Evolutionary conservation across 2,888 invertebrate species (phyloP).

Genomic region (Dasysyrphus tricinctus): DNA sequence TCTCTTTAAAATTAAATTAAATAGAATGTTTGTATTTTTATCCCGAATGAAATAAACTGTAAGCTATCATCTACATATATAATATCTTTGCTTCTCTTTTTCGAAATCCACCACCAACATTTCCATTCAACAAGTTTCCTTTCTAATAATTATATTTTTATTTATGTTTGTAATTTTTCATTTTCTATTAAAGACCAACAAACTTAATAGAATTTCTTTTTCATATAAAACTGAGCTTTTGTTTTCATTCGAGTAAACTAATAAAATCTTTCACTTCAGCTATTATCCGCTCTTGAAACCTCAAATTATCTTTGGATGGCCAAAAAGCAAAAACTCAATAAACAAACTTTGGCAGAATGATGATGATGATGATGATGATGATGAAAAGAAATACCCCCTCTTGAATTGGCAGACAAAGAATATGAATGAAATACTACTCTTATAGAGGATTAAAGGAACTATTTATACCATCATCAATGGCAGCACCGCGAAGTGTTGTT

Average conservation of each 20-base stretch:
- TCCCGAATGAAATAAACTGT: background rate
- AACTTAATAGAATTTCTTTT: no score
- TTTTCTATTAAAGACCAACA: background rate
- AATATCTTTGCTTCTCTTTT: no score
- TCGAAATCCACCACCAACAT: background rate
- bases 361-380: background rate
- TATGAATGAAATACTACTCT: background rate
- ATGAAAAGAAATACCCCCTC: background rate
- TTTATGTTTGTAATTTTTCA: no score
- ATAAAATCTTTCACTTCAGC: conserved; percentile 3
- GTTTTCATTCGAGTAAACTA: conserved; percentile 35
- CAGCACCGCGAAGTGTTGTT: background rate
- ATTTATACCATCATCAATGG: background rate
- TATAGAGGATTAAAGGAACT: background rate
- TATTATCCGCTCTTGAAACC: conserved; percentile 32
- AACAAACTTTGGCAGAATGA: background rate
- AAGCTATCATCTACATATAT: background rate
- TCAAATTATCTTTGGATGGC: conserved; percentile 16
- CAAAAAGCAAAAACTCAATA: conserved; percentile 15
- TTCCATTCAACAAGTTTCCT: background rate
- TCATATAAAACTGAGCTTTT: background rate
- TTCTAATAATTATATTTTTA: background rate
- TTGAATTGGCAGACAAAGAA: background rate
- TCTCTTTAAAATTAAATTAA: no score
- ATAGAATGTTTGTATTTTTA: no score